Evolutionary conservation across 2,888 invertebrate species (phyloP), one percentile per base, ranked within the genome.

Genomic region (Eremobia ochroleuca): DNA sequence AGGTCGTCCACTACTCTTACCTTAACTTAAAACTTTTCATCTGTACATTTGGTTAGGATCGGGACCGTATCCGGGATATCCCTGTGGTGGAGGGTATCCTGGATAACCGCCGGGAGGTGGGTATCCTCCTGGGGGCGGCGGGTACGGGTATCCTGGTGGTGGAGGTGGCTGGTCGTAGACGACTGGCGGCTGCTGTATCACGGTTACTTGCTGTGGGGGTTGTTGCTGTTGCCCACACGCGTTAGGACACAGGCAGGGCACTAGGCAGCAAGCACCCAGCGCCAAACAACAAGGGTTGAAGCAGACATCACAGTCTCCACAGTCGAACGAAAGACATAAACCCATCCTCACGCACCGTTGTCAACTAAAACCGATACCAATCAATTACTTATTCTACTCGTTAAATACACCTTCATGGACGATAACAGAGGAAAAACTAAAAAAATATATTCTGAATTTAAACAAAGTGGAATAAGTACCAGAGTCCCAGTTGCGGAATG

Each of bases 241-340:
- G 90, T 96, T 96, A 2, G 96, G 96, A 76, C 96, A 97, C 75
- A 95, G 89, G 85, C 96, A 96, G 31, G 96, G 96, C 28, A 96
- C 90, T 83, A 96, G 90, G 85, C 96, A 97, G 87, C 96, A 96
- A 0, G 96, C 96, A 62, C 96, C 92, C 88, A 96, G 85, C 46
- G 95, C 95, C 92, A 97, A 75, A 79, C 96, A 96, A 90, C 96
- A 97, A 15, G 96, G 96, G 79, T 96, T 96, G 90, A 93, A 93
- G 90, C 96, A 96, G 73, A 93, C 79, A 73, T 95, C 95, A 88
- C 95, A 95, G 61, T 96, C 96, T 34, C 95, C 96, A 85, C 94
- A 94, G 82, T 96, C 96, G 64, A 96, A 88, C 46, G 96, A 97
- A 43, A 96, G 86, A 86, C 96, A 97, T 87, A 97, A 85, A 82